Conservation (phyloP, 1,140 invertebrate genomes). For the Zaprionus ghesquierei region DNA sequence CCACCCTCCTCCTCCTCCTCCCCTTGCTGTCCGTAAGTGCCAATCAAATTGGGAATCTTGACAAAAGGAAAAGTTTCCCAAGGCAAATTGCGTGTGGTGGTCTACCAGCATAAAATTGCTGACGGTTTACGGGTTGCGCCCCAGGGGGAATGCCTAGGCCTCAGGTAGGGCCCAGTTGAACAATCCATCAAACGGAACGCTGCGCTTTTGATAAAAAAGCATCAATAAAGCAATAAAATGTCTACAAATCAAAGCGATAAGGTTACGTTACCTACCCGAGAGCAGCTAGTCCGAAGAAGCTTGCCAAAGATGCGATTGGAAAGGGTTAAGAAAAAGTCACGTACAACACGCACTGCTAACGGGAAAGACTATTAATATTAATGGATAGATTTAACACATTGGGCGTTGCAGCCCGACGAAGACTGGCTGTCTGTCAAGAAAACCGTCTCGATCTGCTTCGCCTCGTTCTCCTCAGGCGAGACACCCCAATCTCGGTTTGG, state of each 20-base stretch:
- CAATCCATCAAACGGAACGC: slow-evolving; percentile 77
- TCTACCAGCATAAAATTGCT: slow-evolving; percentile 79
- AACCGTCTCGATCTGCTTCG: slow-evolving; percentile 32
- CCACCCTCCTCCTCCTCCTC: slow-evolving; percentile 21
- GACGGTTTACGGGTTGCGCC: slow-evolving; percentile 39
- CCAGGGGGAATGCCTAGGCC: slow-evolving; percentile 17
- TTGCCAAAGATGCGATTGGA: slow-evolving; percentile 36
- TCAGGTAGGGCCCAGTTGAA: slow-evolving; percentile 53
- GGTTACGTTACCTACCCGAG: slow-evolving; percentile 27
- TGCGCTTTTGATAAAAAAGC: slow-evolving; percentile 75
- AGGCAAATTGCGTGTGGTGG: slow-evolving; percentile 68
- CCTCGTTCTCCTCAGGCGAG: slow-evolving; percentile 1
- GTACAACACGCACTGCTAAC: slow-evolving; percentile 67
- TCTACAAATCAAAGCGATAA: slow-evolving; percentile 79
- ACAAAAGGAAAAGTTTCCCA: slow-evolving; percentile 75
- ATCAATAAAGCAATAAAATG: slow-evolving; percentile 82
- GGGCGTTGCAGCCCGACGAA: slow-evolving; percentile 58
- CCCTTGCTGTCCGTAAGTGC: slow-evolving; percentile 64
- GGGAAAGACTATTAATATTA: slow-evolving; percentile 77
- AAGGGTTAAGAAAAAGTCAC: slow-evolving; percentile 78
- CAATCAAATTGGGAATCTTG: slow-evolving; percentile 72
- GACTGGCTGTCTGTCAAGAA: slow-evolving; percentile 47
- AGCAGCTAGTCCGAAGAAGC: slow-evolving; percentile 7
- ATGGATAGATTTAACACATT: slow-evolving; percentile 79
- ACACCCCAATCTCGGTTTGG: slow-evolving; percentile 12